These are phyloP conservation scores for Lophius americanus DNA, from an alignment of 2,797 vertebrate species.

Conservation along the genomic window DNA sequence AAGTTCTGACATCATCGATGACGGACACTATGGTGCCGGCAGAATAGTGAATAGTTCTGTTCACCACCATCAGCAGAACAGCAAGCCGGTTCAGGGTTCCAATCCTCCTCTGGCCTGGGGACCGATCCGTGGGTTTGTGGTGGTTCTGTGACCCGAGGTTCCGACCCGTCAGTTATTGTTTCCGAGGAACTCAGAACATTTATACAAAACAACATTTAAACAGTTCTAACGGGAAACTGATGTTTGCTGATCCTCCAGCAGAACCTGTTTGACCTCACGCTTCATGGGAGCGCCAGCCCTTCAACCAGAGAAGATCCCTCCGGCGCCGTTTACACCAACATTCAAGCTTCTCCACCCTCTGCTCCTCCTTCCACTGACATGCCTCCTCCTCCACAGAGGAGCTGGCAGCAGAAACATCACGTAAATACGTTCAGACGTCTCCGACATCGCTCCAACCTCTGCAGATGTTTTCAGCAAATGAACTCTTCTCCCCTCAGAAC, in stretches of 20 bases:
- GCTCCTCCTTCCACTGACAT: not conserved
- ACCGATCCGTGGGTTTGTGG: too few species aligned
- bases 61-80: too few species aligned
- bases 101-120: too few species aligned
- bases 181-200: too few species aligned
- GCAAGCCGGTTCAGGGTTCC: too few species aligned
- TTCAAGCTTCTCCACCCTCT: not conserved
- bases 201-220: too few species aligned
- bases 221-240: not conserved
- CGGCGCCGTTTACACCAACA: conserved; percentile 36
- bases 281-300: not conserved
- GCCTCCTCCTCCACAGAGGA: not conserved
- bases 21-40: too few species aligned
- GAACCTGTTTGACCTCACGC: not conserved
- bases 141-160: too few species aligned
- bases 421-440: conserved; percentile 18
- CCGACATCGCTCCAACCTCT: not conserved
- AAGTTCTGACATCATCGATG: too few species aligned
- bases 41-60: too few species aligned
- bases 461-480: not conserved
- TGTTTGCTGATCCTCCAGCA: conserved; percentile 11
- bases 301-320: conserved; percentile 15
- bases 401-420: not conserved
- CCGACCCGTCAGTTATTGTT: too few species aligned
- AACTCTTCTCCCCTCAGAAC: conserved; percentile 26